phyloP scores from a whole-genome alignment of 2,113 vertebrate genomes.

The Plestiodon gilberti region DNA sequence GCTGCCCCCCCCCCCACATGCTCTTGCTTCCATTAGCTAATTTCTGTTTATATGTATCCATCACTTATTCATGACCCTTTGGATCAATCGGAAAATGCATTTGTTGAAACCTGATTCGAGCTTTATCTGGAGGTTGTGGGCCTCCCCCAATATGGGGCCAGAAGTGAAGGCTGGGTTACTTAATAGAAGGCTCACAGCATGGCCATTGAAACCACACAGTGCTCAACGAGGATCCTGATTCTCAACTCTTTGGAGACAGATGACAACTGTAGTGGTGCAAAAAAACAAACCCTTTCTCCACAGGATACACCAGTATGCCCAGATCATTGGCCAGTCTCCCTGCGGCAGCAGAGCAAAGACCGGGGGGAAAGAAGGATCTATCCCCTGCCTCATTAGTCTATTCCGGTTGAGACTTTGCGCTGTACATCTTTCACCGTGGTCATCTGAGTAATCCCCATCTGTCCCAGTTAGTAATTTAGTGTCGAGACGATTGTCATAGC shows the following conservation, averaged over 20 bases:
- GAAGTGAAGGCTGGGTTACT: constrained; percentile 28
- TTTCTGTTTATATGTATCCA: constrained; percentile 54
- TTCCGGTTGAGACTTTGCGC: not conserved
- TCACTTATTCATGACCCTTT: constrained; percentile 74
- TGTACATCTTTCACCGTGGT: not conserved
- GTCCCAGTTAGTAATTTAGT: not conserved
- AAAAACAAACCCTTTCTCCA: not conserved
- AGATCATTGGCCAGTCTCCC: not conserved
- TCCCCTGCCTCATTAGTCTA: not conserved
- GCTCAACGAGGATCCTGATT: not conserved
- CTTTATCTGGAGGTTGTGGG: constrained; percentile 51
- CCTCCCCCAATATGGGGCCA: constrained; percentile 26
- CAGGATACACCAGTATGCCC: not conserved
- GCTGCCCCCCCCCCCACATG: not conserved
- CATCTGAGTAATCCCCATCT: not conserved
- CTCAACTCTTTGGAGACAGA: not conserved
- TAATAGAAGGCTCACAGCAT: not conserved
- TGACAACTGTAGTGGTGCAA: not conserved
- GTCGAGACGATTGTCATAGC: not conserved
- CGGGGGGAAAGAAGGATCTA: not conserved
- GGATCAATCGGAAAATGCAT: constrained; percentile 70
- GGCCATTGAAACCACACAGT: not conserved
- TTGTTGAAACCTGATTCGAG: constrained; percentile 66
- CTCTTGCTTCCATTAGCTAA: constrained; percentile 67
- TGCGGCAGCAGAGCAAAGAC: not conserved